phyloP scores from a whole-genome alignment of 2,888 invertebrate species.

The Cylindroiulus punctatus region DNA sequence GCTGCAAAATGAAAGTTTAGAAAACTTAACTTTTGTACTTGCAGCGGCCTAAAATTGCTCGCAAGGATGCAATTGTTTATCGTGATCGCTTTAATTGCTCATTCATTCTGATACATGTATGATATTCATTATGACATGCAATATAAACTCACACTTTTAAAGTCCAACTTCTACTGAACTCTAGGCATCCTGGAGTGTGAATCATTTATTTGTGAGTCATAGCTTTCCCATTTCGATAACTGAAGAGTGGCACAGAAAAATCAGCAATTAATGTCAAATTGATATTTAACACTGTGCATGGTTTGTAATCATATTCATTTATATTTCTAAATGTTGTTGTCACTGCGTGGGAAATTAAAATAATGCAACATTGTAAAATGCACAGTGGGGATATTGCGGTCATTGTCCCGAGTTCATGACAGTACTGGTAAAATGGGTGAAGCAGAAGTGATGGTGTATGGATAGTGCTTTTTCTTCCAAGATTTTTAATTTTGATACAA shows the following conservation, averaged over 20 bases:
- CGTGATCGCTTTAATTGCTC: not conserved
- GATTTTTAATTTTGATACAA: conserved; percentile 1
- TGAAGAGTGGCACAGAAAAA: not conserved
- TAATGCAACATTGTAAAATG: not conserved
- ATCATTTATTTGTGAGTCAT: not conserved
- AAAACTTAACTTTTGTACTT: no score
- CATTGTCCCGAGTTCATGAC: not conserved
- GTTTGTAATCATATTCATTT: not conserved
- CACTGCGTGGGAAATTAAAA: not conserved
- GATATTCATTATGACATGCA: not conserved
- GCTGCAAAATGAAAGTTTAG: not conserved
- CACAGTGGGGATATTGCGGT: not conserved
- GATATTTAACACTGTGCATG: not conserved
- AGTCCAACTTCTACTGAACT: not conserved
- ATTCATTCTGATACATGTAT: no score
- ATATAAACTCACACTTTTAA: not conserved
- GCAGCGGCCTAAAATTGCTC: not conserved
- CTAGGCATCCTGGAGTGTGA: no score
- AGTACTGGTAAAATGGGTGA: not conserved
- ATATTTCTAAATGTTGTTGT: not conserved
- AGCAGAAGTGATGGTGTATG: not conserved
- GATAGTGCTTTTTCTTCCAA: not conserved
- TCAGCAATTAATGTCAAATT: not conserved
- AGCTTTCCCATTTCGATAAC: not conserved
- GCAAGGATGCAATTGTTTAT: not conserved